Base-by-base conservation (phyloP, 2,888 invertebrate species). In the Anorthoa munda region DNA sequence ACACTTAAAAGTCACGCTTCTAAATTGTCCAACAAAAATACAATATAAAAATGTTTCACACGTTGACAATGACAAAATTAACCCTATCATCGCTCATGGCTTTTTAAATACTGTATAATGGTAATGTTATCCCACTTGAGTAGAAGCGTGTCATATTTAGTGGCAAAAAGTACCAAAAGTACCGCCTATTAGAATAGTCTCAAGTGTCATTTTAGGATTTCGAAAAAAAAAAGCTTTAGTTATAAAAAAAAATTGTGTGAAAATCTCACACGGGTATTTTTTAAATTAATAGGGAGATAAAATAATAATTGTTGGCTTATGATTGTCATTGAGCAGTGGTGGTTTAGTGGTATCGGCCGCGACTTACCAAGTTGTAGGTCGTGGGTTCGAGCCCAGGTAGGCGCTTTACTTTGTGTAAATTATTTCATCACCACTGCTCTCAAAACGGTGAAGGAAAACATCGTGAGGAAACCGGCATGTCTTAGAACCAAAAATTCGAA, bases 51-150 rank as follows among this genome's bases (percentile, higher is more conserved):
- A 39, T 39, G 2, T 15, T 78, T 85, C 84, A 78, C 85, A 86
- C 84, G 71, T 67, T 75, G 17, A 80, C 75, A 82, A 85, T 84
- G 61, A 58, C 26, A 48, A 79, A 81, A 79, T 69, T 66, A 78
- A 86, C 82, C 86, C 85, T 82, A 86, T 84, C 75, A 85, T 61
- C n/a, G 46, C 77, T 75, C 72, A 61, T 79, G 81, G 66, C 81
- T 86, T 86, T 92, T 90, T 92, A 91, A 93, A 90, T 87, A 89
- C 79, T 81, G 80, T 91, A 86, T 91, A 88, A 92, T 91, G 90
- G 87, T 85, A 87, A 84, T 88, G 89, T 90, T 88, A 95, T 95
- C 93, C 94, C 92, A 93, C 95, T 95, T 90, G 90, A 94, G 84
- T 5, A 53, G 26, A 89, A 87, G 89, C 94, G 95, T 95, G 95